Percentiles rank a stretch among this genome's conserved stretches.
phyloP scores from a whole-genome alignment of 2,797 vertebrate genomes.

The Mergus octosetaceus region DNA sequence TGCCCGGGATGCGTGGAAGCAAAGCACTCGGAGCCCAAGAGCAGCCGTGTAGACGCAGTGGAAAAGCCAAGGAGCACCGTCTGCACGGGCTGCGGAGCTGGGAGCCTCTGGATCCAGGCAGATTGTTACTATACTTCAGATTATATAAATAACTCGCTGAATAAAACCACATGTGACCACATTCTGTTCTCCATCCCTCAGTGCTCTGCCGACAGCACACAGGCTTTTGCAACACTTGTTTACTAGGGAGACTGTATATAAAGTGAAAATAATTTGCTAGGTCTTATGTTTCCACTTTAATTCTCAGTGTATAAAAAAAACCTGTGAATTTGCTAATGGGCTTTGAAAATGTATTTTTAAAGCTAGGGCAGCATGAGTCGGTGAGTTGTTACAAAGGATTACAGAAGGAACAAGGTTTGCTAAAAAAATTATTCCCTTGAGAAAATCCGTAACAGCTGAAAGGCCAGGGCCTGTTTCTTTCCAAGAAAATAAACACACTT shows the following conservation, averaged over 20 bases:
- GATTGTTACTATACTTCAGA: slow-evolving; percentile 51
- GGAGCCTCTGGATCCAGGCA: slow-evolving; percentile 28
- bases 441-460: slow-evolving; percentile 35
- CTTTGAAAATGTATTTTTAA: slow-evolving; percentile 75
- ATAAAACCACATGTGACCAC: slow-evolving; percentile 63
- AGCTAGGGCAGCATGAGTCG: slow-evolving; percentile 46
- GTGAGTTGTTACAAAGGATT: slow-evolving; percentile 48
- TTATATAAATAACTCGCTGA: slow-evolving; percentile 63
- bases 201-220: slow-evolving; percentile 38
- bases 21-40: background rate
- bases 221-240: slow-evolving; percentile 68
- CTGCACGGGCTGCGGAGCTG: background rate
- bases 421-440: slow-evolving; percentile 24
- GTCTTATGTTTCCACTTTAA: slow-evolving; percentile 79
- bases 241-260: slow-evolving; percentile 58
- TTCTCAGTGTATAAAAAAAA: slow-evolving; percentile 68
- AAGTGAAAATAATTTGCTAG: slow-evolving; percentile 46
- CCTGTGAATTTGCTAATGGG: slow-evolving; percentile 81
- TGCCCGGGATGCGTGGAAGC: fast-evolving
- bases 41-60: fast-evolving
- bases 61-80: slow-evolving; percentile 20
- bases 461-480: background rate
- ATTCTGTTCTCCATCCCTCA: slow-evolving; percentile 45
- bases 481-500: slow-evolving; percentile 48
- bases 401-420: slow-evolving; percentile 42